phyloP scores from a whole-genome alignment of 2,888 invertebrate genomes.

The Sesamia inferens region DNA sequence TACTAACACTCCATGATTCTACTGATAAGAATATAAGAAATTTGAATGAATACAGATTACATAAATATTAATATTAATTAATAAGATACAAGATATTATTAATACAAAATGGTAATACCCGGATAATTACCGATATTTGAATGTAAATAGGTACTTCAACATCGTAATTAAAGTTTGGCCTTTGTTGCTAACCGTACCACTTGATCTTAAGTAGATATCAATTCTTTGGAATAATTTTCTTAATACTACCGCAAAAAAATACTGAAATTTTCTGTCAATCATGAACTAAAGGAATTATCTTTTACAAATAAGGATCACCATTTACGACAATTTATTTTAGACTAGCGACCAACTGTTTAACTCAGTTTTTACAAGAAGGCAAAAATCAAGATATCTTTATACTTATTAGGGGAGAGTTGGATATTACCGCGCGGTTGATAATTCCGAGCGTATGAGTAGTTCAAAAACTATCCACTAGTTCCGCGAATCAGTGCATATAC shows the following conservation, averaged over 20 bases:
- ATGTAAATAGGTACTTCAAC: neutral
- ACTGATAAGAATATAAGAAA: too few relatives aligned
- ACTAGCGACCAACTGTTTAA: neutral
- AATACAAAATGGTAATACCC: neutral
- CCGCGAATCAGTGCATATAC: too few relatives aligned
- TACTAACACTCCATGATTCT: too few relatives aligned
- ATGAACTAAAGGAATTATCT: neutral
- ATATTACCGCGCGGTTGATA: too few relatives aligned
- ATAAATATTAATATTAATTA: too few relatives aligned
- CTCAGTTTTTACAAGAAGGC: too few relatives aligned
- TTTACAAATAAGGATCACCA: neutral
- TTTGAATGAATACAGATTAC: too few relatives aligned
- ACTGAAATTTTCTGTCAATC: neutral
- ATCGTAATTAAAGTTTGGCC: neutral
- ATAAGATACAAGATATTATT: too few relatives aligned
- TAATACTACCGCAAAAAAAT: slow-evolving; percentile 1
- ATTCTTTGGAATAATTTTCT: slow-evolving; percentile 6
- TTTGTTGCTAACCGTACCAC: slow-evolving; percentile 22
- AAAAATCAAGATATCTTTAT: neutral
- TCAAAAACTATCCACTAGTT: too few relatives aligned
- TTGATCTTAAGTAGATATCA: neutral
- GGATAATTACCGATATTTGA: neutral
- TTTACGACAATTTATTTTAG: neutral
- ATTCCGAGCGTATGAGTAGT: too few relatives aligned
- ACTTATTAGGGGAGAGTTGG: too few relatives aligned